phyloP scores from a whole-genome alignment of 2,113 vertebrate species.

The Alaudala cheleensis region DNA sequence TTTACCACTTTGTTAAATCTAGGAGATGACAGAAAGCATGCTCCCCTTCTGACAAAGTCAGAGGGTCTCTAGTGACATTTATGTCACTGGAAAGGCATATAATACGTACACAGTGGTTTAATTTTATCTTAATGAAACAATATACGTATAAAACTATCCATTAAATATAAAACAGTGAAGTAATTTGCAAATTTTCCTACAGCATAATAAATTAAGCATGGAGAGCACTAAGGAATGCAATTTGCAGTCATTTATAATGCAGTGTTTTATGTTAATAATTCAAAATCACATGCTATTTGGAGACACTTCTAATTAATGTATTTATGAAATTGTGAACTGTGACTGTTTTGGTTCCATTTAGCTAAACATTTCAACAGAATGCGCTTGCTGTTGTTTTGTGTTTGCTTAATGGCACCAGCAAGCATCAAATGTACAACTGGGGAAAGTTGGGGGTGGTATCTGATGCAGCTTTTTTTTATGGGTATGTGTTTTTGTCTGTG shows the following conservation, averaged over 20 bases:
- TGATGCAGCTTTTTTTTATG: neutral
- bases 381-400: constrained; percentile 76
- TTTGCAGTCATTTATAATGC: constrained; percentile 88
- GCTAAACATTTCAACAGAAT: constrained; percentile 83
- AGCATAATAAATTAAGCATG: constrained; percentile 85
- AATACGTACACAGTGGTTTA: constrained; percentile 68
- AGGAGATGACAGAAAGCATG: neutral
- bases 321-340: constrained; percentile 87
- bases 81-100: constrained; percentile 71
- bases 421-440: constrained; percentile 68
- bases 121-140: constrained; percentile 80
- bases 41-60: constrained; percentile 46
- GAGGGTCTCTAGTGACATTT: constrained; percentile 53
- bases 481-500: neutral
- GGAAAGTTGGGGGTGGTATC: constrained; percentile 60
- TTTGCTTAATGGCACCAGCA: constrained; percentile 74
- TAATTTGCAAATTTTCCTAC: constrained; percentile 83
- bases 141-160: constrained; percentile 80
- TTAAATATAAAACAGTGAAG: constrained; percentile 79
- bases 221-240: constrained; percentile 82
- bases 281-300: constrained; percentile 87
- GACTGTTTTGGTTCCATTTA: constrained; percentile 85
- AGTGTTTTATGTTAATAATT: constrained; percentile 87
- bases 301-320: constrained; percentile 87
- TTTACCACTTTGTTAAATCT: neutral